Conservation (phyloP, 2,113 vertebrate species). For the Silurus asotus region DNA sequence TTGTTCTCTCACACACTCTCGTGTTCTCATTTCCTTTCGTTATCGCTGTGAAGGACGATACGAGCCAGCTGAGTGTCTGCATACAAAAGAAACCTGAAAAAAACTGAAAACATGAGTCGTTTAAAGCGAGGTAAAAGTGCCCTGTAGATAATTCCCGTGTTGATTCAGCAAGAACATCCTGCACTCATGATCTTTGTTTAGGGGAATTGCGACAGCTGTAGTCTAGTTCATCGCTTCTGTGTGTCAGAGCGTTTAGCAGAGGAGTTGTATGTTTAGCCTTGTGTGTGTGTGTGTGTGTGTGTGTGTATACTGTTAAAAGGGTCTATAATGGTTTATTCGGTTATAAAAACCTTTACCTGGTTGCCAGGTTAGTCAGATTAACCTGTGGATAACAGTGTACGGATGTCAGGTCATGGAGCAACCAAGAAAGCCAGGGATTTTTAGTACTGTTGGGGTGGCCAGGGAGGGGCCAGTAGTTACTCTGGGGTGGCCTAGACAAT, state of each 20-base stretch:
- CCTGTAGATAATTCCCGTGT: not conserved
- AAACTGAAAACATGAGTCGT: not conserved
- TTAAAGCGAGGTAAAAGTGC: not conserved
- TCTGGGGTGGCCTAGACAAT: too few species aligned
- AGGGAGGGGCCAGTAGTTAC: too few species aligned
- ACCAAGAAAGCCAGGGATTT: too few species aligned
- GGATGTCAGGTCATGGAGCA: constrained; percentile 7
- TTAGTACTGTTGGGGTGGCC: too few species aligned
- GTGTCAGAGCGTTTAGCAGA: too few species aligned
- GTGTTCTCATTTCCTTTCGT: too few species aligned
- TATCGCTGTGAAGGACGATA: too few species aligned
- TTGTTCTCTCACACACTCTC: too few species aligned
- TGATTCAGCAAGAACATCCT: not conserved
- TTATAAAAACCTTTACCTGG: not conserved
- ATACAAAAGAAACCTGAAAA: too few species aligned
- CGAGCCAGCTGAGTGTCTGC: too few species aligned
- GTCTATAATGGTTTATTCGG: not conserved
- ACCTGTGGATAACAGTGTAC: not conserved
- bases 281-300: not conserved
- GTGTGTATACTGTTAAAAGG: not conserved
- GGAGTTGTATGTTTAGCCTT: too few species aligned
- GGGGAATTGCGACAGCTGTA: not conserved
- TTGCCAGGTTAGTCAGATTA: not conserved
- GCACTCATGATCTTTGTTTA: not conserved
- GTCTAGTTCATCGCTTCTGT: not conserved